Base-by-base conservation (phyloP, 2,797 vertebrate species). In the Somateria mollissima region DNA sequence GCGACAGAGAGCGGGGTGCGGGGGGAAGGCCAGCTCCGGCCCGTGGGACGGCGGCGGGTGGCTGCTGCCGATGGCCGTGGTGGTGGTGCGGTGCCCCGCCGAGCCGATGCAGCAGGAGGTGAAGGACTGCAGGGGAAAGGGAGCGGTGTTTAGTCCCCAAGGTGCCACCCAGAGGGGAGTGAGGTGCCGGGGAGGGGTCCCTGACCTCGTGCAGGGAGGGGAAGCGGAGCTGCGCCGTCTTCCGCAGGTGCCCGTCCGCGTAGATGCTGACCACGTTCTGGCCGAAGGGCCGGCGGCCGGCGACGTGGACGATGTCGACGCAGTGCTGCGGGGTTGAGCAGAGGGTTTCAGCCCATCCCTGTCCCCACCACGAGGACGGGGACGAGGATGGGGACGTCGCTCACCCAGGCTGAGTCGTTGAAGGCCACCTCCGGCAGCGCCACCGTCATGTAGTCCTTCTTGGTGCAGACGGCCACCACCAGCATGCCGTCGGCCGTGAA, bases 61-160 rank as follows among this genome's bases (percentile, higher is more conserved):
- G 57, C 89, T 3, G 1, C 95, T 15, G 13, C 97, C 65, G 58
- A 98, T 18, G 1, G 97, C 96, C 76, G 97, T 91, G 14, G 98
- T 98, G 82, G 99, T 99, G 32, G 99, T 99, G 32, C 99, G 98
- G 97, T 99, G 98, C 62, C 99, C 99, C 3, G 99, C 99, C 0
- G 99, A 99, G 69, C 99, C 99, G 1, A 99, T 99, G 96, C 99
- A 99, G 98, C 99, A 99, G 92, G 99, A 99, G 19, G 99, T 99
- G 97, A 99, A 99, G 79, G 99, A 98, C 99, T 99, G 96, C 4
- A 45, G 87, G 28, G 69, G 36, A 76, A 64, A 74, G 60, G 53
- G 24, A 64, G 19, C 3, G 2, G 1, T 1, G 2, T 8, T 65
- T 1, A 20, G 30, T 4, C 10, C 9, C 7, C 8, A 6, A 25